Evolutionary conservation across 2,113 vertebrate species (phyloP), one percentile per base, ranked within the genome.

Genomic region (Macquaria ambigua): DNA sequence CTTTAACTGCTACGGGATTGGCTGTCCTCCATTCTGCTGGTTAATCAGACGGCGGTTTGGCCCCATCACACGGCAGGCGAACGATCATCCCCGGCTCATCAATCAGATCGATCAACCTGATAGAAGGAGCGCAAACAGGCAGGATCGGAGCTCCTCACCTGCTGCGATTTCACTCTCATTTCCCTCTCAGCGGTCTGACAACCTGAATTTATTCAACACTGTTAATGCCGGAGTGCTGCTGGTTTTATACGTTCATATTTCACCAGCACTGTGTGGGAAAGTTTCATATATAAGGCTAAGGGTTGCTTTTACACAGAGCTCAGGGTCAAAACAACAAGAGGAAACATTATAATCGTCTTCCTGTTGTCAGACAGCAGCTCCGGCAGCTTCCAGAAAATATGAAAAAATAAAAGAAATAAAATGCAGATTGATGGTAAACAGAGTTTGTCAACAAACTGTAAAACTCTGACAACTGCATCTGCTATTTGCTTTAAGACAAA

Each of bases 21-120:
- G 91, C 81, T 61, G 11, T 28, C 76, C n/a, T 79, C 83, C 83
- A 28, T 78, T 66, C 76, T 34, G 74, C 87, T 52, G 92, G 70
- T 85, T 90, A 89, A 94, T 95, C 84, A 94, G 79, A 74, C 58
- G 3, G 59, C n/a, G 18, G 73, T 84, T 89, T 79, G 85, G 78
- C 62, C 63, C 77, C 82, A 34, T 71, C 87, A 10, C 59, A n/a
- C 71, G 15, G 70, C 71, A 39, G 88, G 79, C 23, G 74, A 83
- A 73, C 43, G 73, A 85, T 90, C 83, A 74, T 74, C 59, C 59
- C 41, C 0, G 15, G 52, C 77, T 89, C 89, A 81, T 93, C 87
- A 86, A 89, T 93, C 83, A 74, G 74, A 88, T 75, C 23, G 41
- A 92, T 92, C 89, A 46, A 76, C 16, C 71, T 85, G 75, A 86